phyloP scores from a whole-genome alignment of 2,113 vertebrate genomes.

The Neogobius melanostomus region DNA sequence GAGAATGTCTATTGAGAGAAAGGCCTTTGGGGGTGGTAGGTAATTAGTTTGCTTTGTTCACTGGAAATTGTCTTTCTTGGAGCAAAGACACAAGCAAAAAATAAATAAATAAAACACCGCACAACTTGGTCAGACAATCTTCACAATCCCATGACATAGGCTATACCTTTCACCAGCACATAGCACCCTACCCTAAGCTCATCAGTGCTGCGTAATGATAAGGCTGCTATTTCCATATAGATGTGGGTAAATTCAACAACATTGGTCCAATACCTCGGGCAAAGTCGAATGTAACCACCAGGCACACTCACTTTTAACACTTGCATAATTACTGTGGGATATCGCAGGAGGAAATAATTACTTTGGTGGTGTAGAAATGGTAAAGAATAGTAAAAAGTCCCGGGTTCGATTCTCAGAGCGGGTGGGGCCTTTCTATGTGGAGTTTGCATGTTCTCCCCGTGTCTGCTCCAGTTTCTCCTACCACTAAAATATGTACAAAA shows the following conservation, averaged over 20 bases:
- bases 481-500: too few species aligned
- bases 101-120: too few species aligned
- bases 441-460: too few species aligned
- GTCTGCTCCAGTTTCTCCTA: too few species aligned
- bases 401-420: slow-evolving; percentile 8
- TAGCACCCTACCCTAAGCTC: background rate
- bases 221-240: slow-evolving; percentile 5
- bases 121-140: background rate
- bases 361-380: slow-evolving; percentile 40
- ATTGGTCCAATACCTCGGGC: slow-evolving; percentile 21
- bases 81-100: background rate
- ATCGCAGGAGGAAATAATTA: slow-evolving; percentile 49
- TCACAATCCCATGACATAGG: background rate
- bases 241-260: slow-evolving; percentile 3
- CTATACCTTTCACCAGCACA: background rate
- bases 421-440: too few species aligned
- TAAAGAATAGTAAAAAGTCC: slow-evolving; percentile 17
- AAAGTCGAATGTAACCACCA: slow-evolving; percentile 25
- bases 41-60: slow-evolving; percentile 53
- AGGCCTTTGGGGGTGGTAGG: slow-evolving; percentile 6
- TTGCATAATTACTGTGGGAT: slow-evolving; percentile 50
- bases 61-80: slow-evolving; percentile 15
- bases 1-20: slow-evolving; percentile 27
- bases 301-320: slow-evolving; percentile 46
- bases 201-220: background rate